Evolutionary conservation across 23 tunicate species (phyloP).

Genomic region (Ciona savignyi): DNA sequence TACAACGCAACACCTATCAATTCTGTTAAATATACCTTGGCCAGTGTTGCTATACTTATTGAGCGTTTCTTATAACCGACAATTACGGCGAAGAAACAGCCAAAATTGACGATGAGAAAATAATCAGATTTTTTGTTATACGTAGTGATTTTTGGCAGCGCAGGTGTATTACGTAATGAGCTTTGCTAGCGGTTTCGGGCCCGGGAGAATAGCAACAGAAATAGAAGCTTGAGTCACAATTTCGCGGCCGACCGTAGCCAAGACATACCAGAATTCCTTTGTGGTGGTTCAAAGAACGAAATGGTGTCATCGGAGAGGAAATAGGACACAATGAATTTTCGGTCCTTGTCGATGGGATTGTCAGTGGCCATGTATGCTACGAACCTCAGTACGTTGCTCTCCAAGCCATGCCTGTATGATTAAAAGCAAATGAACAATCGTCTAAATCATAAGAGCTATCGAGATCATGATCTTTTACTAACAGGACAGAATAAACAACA

Average conservation of each 20-base stretch:
- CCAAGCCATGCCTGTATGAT: slow-evolving; percentile 65
- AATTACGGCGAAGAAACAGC: too few species aligned
- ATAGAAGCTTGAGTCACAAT: neutral
- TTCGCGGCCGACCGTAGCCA: too few species aligned
- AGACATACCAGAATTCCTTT: slow-evolving; percentile 90
- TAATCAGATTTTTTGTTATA: too few species aligned
- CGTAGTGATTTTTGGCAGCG: too few species aligned
- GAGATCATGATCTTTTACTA: too few species aligned
- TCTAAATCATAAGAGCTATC: neutral
- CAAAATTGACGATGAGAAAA: too few species aligned
- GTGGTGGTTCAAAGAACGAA: slow-evolving; percentile 94
- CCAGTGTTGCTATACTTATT: too few species aligned
- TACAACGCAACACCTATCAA: too few species aligned
- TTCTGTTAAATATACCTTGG: too few species aligned
- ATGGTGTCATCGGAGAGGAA: slow-evolving; percentile 96
- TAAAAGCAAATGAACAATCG: neutral
- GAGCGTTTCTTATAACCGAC: too few species aligned
- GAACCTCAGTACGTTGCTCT: slow-evolving; percentile 84
- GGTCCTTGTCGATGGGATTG: slow-evolving; percentile 75
- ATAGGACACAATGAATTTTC: slow-evolving; percentile 90
- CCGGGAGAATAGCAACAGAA: neutral
- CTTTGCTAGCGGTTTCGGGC: neutral
- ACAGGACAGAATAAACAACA: too few species aligned
- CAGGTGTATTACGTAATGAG: neutral
- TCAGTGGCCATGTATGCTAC: slow-evolving; percentile 94